Evolutionary conservation across 2,113 vertebrate species (phyloP).

Genomic region (Chaetura pelagica): DNA sequence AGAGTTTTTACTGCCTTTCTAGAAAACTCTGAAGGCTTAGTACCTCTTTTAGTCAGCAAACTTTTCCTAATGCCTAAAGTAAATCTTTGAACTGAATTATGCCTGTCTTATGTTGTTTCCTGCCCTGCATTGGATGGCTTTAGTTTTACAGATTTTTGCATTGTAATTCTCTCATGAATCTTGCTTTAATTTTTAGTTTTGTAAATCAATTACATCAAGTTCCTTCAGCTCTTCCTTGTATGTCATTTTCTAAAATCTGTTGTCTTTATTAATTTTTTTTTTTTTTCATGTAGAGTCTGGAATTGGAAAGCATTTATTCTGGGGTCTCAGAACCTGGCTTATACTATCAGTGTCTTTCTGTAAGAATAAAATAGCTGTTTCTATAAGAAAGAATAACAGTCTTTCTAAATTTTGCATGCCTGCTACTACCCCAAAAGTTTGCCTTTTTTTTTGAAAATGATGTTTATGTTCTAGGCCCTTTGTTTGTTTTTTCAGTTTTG

Average conservation of each 20-base stretch:
- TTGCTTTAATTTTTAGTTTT: slow-evolving; percentile 25
- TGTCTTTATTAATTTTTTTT: slow-evolving; percentile 29
- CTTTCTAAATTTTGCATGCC: background rate
- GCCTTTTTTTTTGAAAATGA: too few species aligned
- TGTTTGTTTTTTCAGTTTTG: background rate
- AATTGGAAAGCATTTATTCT: slow-evolving; percentile 30
- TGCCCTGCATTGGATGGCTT: slow-evolving; percentile 1
- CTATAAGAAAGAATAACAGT: background rate
- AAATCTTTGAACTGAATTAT: slow-evolving; percentile 35
- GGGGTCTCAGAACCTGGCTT: background rate
- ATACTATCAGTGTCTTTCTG: too few species aligned
- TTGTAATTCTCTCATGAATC: slow-evolving; percentile 3
- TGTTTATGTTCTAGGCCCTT: background rate
- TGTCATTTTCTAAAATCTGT: slow-evolving; percentile 21
- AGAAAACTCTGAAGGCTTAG: slow-evolving; percentile 9
- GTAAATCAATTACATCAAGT: slow-evolving; percentile 31
- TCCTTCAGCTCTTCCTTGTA: slow-evolving; percentile 14
- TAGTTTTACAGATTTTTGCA: slow-evolving; percentile 35
- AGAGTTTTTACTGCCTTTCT: slow-evolving; percentile 1
- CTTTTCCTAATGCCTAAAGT: slow-evolving; percentile 29
- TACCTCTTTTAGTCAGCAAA: slow-evolving; percentile 15
- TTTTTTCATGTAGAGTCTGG: background rate
- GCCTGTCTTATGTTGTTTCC: background rate
- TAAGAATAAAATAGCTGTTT: too few species aligned
- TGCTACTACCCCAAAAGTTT: background rate